A percentile compares a stretch with the other conserved stretches of the same genome.
These are phyloP conservation scores for Yponomeuta malinellus DNA, from an alignment of 2,888 invertebrate species.

Conservation along the genomic window DNA sequence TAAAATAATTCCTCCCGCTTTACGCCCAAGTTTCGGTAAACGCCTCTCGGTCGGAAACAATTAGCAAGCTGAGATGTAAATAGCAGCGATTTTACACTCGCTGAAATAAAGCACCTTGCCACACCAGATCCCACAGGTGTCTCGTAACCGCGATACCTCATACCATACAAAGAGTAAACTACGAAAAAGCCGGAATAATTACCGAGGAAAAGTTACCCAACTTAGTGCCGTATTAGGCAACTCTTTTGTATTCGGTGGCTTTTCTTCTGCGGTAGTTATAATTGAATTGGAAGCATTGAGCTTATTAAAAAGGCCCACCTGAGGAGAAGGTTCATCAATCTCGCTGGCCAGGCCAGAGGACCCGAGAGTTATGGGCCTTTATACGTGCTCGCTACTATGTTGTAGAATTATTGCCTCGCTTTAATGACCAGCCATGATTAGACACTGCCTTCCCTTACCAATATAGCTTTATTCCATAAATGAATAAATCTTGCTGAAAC, in stretches of 20 bases:
- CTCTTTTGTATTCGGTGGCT: not conserved
- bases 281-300: slow-evolving; percentile 34
- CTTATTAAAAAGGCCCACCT: slow-evolving; percentile 67
- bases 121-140: slow-evolving; percentile 33
- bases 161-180: not conserved
- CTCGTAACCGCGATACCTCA: not conserved
- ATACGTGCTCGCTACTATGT: slow-evolving; percentile 67
- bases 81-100: slow-evolving; percentile 38
- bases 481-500: slow-evolving; percentile 54
- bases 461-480: slow-evolving; percentile 63
- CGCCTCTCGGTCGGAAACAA: slow-evolving; percentile 46
- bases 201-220: not conserved
- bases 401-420: slow-evolving; percentile 64
- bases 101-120: slow-evolving; percentile 34
- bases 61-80: slow-evolving; percentile 63
- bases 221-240: not conserved
- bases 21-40: slow-evolving; percentile 13
- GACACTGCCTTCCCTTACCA: slow-evolving; percentile 53
- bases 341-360: slow-evolving; percentile 56
- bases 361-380: slow-evolving; percentile 67
- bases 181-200: not conserved
- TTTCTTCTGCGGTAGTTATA: slow-evolving; percentile 16
- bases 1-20: slow-evolving; percentile 13
- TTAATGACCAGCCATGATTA: slow-evolving; percentile 69
- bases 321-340: slow-evolving; percentile 68